These are phyloP conservation scores for Ceratosolen fusciceps DNA, from an alignment of 1,140 invertebrate genomes.

Conservation along the genomic window DNA sequence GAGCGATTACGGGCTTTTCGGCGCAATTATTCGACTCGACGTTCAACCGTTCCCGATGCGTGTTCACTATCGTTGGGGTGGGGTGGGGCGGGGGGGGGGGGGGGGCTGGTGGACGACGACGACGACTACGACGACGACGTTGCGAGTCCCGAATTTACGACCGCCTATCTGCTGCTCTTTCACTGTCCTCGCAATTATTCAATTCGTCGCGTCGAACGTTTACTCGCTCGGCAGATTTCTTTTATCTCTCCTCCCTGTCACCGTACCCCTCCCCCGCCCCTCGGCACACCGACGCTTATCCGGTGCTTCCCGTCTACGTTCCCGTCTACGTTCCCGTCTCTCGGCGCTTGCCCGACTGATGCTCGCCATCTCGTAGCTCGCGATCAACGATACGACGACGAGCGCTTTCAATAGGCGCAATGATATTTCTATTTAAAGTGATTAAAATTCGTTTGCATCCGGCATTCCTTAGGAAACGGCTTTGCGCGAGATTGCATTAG, in stretches of 20 bases:
- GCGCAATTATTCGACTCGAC: conserved; percentile 10
- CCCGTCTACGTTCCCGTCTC: too few species aligned
- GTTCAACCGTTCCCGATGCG: too few species aligned
- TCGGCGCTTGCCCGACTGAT: too few species aligned
- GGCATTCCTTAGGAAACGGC: background rate
- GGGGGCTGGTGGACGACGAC: too few species aligned
- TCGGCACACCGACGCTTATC: too few species aligned
- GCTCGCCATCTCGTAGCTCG: too few species aligned
- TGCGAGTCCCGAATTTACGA: conserved; percentile 5
- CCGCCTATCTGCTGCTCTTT: conserved; percentile 8
- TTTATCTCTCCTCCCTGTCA: background rate
- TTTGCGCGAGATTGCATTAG: background rate
- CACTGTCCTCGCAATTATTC: background rate
- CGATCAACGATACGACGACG: too few species aligned
- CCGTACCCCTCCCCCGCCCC: too few species aligned
- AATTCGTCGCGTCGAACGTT: background rate
- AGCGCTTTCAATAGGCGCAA: background rate
- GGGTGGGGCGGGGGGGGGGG: too few species aligned
- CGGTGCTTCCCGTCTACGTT: background rate
- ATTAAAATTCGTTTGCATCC: background rate
- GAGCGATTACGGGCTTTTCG: conserved; percentile 20
- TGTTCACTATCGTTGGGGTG: too few species aligned
- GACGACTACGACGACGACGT: too few species aligned
- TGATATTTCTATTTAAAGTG: background rate
- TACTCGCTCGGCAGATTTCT: background rate